Conservation (phyloP, 2,797 vertebrate species). For the Syndactyla subalaris region DNA sequence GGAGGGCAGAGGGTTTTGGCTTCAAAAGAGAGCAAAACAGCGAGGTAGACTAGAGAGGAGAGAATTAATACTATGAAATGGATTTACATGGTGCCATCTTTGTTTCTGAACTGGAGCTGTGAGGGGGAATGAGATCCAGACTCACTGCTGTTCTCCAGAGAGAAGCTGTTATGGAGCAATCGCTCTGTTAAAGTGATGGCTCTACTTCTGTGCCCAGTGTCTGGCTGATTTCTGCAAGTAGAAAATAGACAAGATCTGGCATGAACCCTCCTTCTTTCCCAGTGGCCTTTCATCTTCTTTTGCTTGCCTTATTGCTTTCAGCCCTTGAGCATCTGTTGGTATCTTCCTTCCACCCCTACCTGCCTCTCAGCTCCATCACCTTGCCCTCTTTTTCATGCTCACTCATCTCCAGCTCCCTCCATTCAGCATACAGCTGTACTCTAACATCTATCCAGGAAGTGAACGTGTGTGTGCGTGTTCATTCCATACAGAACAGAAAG, state of each 20-base stretch:
- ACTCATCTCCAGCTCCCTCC: neutral
- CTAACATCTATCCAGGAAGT: fast-evolving
- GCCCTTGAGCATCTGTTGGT: neutral
- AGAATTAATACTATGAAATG: neutral
- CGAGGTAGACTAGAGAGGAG: neutral
- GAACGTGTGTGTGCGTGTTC: fast-evolving
- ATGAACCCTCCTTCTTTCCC: neutral
- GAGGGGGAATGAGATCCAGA: constrained; percentile 28
- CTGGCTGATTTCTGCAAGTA: neutral
- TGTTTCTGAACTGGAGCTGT: constrained; percentile 39
- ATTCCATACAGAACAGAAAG: neutral
- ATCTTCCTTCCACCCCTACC: neutral
- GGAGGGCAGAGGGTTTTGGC: neutral
- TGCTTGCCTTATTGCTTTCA: neutral
- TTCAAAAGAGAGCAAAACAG: neutral
- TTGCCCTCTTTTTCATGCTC: neutral
- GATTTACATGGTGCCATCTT: constrained; percentile 16
- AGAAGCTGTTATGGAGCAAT: neutral
- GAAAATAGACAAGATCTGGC: neutral
- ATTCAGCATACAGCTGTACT: neutral
- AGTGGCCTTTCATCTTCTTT: neutral
- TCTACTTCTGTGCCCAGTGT: neutral
- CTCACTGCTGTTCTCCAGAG: neutral
- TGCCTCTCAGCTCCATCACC: neutral
- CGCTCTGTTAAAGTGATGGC: neutral